These are phyloP conservation scores for Heterodera schachtii DNA, from an alignment of 1,140 invertebrate genomes.

Conservation along the genomic window DNA sequence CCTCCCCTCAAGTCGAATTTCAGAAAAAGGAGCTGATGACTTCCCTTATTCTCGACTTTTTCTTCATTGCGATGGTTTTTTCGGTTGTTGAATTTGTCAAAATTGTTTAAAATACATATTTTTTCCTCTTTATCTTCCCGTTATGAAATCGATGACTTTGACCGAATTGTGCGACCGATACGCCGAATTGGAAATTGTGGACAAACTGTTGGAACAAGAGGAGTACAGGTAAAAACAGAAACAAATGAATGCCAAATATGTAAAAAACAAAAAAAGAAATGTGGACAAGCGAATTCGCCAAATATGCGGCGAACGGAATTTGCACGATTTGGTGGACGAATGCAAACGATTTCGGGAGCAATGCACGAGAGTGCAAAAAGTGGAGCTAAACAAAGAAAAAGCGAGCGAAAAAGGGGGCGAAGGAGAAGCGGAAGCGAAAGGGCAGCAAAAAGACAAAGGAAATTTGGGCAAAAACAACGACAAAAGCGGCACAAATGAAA, in stretches of 20 bases:
- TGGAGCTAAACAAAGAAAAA: conserved; percentile 11
- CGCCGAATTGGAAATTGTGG: conserved; percentile 53
- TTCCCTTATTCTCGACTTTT: conserved; percentile 59
- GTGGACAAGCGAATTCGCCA: conserved; percentile 61
- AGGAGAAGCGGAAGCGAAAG: neutral
- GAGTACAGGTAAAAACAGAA: conserved; percentile 54
- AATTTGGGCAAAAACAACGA: neutral
- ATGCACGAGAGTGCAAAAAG: conserved; percentile 49
- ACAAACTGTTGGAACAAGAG: conserved; percentile 57
- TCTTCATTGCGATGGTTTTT: conserved; percentile 63
- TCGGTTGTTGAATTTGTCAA: neutral
- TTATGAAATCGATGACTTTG: conserved; percentile 65
- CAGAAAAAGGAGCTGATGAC: conserved; percentile 62
- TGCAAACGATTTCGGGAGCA: conserved; percentile 58
- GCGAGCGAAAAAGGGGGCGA: neutral
- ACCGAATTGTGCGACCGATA: conserved; percentile 54
- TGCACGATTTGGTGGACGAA: conserved; percentile 61
- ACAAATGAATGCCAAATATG: neutral
- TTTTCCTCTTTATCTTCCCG: conserved; percentile 45
- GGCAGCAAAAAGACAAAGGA: too few species aligned
- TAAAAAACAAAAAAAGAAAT: conserved; percentile 44
- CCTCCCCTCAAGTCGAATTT: conserved; percentile 9
- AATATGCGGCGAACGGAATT: conserved; percentile 54
- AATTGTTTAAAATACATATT: neutral
- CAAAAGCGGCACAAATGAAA: neutral